phyloP scores from a whole-genome alignment of 53 echinoderm and acorn worm genomes.

The Glandiceps talaboti region DNA sequence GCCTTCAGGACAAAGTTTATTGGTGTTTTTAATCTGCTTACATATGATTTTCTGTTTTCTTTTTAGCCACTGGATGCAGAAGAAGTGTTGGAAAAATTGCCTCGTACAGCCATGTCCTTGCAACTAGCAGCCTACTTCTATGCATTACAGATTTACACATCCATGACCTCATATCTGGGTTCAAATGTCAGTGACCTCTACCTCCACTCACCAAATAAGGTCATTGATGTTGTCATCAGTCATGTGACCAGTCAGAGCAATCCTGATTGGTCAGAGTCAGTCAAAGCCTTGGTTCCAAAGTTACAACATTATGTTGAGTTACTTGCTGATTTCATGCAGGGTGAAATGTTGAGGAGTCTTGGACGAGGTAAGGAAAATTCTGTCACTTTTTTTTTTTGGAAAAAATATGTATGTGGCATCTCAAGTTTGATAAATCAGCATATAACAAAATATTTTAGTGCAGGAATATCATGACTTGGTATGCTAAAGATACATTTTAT shows the following conservation, averaged over 20 bases:
- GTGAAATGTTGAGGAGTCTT: conserved; percentile 64
- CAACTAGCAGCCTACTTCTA: conserved; percentile 85
- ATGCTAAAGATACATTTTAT: too few species aligned
- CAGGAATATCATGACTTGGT: too few species aligned
- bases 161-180: background rate
- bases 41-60: too few species aligned
- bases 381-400: too few species aligned
- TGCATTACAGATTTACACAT: conserved; percentile 52
- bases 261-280: conserved; percentile 50
- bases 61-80: conserved; percentile 80
- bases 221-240: conserved; percentile 46
- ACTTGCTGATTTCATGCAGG: conserved; percentile 82
- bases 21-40: too few species aligned
- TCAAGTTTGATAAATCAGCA: too few species aligned
- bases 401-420: too few species aligned
- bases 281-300: conserved; percentile 32
- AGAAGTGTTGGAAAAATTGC: conserved; percentile 71
- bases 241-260: conserved; percentile 36
- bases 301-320: conserved; percentile 60
- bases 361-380: conserved; percentile 71
- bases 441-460: too few species aligned
- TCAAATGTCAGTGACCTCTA: conserved; percentile 5
- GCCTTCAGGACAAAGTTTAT: too few species aligned
- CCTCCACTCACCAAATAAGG: conserved; percentile 25
- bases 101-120: conserved; percentile 64